Conservation (phyloP, 2,888 invertebrate species). For the Hecatera dysodea region DNA sequence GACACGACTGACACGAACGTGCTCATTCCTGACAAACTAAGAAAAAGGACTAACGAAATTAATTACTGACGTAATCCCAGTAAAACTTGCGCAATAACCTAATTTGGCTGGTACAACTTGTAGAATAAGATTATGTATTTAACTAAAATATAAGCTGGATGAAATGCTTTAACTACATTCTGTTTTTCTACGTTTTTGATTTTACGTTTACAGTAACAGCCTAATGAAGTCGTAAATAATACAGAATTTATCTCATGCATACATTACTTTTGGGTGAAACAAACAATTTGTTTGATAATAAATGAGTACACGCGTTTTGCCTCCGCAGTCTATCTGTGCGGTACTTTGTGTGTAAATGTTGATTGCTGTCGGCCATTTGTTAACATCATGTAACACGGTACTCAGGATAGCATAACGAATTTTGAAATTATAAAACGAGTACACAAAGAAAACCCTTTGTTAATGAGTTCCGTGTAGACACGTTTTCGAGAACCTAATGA, state of each 20-base stretch:
- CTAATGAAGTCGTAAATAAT: slow-evolving; percentile 43
- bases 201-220: slow-evolving; percentile 7
- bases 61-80: slow-evolving; percentile 43
- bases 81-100: slow-evolving; percentile 33
- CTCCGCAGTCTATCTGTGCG: slow-evolving; percentile 41
- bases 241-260: slow-evolving; percentile 33
- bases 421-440: slow-evolving; percentile 13
- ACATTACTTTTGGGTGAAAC: slow-evolving; percentile 25
- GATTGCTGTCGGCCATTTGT: slow-evolving; percentile 52
- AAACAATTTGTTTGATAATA: slow-evolving; percentile 41
- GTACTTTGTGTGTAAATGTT: slow-evolving; percentile 47
- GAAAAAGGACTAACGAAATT: slow-evolving; percentile 41
- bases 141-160: slow-evolving; percentile 19
- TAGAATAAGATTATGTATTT: slow-evolving; percentile 12
- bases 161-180: slow-evolving; percentile 14
- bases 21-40: slow-evolving; percentile 28
- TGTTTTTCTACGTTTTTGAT: slow-evolving; percentile 11
- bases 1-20: slow-evolving; percentile 27
- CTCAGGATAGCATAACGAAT: slow-evolving; percentile 1
- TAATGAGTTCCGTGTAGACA: slow-evolving; percentile 1
- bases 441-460: neutral
- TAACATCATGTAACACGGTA: slow-evolving; percentile 29
- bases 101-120: slow-evolving; percentile 35
- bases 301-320: slow-evolving; percentile 26
- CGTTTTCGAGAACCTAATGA: neutral